phyloP scores from a whole-genome alignment of 2,113 vertebrate species.

The Etheostoma spectabile region DNA sequence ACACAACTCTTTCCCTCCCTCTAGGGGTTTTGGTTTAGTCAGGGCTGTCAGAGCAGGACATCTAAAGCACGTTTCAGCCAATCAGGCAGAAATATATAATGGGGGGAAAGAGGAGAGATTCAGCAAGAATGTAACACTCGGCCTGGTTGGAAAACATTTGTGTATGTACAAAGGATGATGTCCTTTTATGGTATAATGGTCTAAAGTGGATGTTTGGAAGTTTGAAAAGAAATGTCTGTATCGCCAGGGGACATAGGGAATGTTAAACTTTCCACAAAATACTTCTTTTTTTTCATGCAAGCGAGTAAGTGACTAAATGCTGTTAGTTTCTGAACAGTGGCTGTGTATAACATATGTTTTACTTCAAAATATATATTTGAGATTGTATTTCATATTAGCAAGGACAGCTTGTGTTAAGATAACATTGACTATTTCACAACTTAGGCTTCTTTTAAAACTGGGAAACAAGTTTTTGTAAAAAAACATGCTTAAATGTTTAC shows the following conservation, averaged over 20 bases:
- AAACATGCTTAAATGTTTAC: not conserved
- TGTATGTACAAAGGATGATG: not conserved
- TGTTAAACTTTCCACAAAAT: not conserved
- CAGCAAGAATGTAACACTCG: slow-evolving; percentile 23
- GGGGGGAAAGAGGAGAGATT: slow-evolving; percentile 24
- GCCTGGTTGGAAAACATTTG: slow-evolving; percentile 11
- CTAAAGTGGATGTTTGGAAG: not conserved
- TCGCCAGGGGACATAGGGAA: not conserved
- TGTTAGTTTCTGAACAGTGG: not conserved
- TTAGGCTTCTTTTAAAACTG: not conserved
- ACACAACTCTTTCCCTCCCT: slow-evolving; percentile 24
- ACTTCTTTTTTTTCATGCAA: not conserved
- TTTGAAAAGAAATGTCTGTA: slow-evolving; percentile 6
- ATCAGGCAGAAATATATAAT: slow-evolving; percentile 57
- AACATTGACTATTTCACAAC: not conserved
- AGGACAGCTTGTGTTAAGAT: not conserved
- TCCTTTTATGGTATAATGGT: not conserved
- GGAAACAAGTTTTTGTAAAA: not conserved
- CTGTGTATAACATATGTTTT: not conserved
- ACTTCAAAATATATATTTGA: not conserved
- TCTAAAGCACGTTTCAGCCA: slow-evolving; percentile 48
- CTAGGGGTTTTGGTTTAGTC: slow-evolving; percentile 45
- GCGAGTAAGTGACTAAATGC: not conserved
- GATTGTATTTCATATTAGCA: not conserved
- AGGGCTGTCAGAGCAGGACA: slow-evolving; percentile 55